Percentiles rank a stretch among this genome's conserved stretches.
These are phyloP conservation scores for Motacilla tschutschensis DNA, from an alignment of 2,113 vertebrate species.

Conservation along the genomic window DNA sequence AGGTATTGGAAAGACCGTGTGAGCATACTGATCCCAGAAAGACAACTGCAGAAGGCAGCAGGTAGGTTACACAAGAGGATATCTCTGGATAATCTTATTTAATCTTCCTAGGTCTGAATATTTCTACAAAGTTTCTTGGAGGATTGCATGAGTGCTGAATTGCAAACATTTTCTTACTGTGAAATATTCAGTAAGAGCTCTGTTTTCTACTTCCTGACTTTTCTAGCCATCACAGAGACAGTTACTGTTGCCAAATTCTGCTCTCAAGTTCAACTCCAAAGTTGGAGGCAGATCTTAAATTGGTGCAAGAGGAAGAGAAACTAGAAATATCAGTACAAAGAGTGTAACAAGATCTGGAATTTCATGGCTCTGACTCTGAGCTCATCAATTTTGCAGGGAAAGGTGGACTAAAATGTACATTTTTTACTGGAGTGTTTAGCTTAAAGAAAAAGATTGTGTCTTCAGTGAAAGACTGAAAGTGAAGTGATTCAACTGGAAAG, in stretches of 20 bases:
- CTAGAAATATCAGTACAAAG: not conserved
- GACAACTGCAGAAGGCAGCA: not conserved
- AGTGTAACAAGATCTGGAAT: not conserved
- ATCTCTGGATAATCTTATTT: not conserved
- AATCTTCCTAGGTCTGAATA: not conserved
- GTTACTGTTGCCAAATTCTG: not conserved
- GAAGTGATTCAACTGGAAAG: not conserved
- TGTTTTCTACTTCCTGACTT: not conserved
- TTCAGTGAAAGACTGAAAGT: not conserved
- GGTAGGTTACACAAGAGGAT: not conserved
- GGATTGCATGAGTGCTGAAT: not conserved
- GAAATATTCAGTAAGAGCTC: not conserved
- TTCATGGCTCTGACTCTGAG: not conserved
- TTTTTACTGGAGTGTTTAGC: not conserved
- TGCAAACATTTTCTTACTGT: not conserved
- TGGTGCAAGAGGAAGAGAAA: not conserved
- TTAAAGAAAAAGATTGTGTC: not conserved
- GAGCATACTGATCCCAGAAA: accelerated
- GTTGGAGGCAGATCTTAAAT: not conserved
- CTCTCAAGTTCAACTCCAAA: not conserved
- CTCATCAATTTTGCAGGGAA: not conserved
- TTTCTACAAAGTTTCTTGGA: not conserved
- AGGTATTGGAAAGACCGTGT: accelerated
- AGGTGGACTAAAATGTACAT: not conserved
- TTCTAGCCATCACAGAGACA: not conserved